Evolutionary conservation across 2,113 vertebrate species (phyloP).

Genomic region (Malaclemys terrapin): DNA sequence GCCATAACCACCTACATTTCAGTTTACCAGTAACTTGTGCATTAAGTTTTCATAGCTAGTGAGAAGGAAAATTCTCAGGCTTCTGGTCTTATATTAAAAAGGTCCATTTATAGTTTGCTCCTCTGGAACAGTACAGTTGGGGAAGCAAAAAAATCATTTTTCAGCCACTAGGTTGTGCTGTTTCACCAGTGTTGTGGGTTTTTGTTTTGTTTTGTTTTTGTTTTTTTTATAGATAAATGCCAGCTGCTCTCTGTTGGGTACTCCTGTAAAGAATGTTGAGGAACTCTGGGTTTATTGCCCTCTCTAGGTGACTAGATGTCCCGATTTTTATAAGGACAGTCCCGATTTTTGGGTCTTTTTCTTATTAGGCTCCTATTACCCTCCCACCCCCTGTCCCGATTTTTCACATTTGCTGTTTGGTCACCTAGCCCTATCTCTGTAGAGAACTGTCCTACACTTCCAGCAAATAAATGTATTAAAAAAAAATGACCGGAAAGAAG

Average conservation of each 20-base stretch:
- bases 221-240: not conserved
- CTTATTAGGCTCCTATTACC: no score
- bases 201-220: no score
- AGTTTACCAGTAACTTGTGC: not conserved
- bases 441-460: not conserved
- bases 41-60: not conserved
- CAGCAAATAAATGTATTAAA: not conserved
- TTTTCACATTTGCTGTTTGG: no score
- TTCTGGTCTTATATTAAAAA: not conserved
- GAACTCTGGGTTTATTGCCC: not conserved
- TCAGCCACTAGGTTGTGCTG: slow-evolving; percentile 45
- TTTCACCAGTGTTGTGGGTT: not conserved
- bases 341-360: no score
- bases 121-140: not conserved
- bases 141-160: not conserved
- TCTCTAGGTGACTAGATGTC: no score
- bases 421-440: not conserved
- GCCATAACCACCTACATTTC: not conserved
- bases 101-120: not conserved
- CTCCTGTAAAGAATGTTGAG: not conserved
- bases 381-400: no score
- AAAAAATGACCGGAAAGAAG: not conserved
- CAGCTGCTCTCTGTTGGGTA: no score
- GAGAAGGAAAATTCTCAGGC: not conserved
- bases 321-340: no score